phyloP scores from a whole-genome alignment of 2,888 invertebrate species.

The Dicycla oo region DNA sequence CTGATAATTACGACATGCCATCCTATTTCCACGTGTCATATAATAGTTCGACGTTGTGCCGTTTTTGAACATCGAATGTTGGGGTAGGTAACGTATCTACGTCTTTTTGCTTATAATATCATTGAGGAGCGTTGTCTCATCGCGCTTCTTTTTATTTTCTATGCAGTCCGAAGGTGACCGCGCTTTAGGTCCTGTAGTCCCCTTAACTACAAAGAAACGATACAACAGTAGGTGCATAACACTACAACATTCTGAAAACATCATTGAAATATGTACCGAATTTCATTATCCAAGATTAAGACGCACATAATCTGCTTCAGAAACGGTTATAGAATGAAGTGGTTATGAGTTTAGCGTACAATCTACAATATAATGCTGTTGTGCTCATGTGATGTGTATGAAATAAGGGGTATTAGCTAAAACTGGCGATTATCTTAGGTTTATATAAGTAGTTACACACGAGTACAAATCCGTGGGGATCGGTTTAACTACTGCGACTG shows the following conservation, averaged over 20 bases:
- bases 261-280: slow-evolving; percentile 10
- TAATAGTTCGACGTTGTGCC: no score
- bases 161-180: no score
- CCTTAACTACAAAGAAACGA: slow-evolving; percentile 34
- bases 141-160: no score
- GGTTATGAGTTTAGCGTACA: slow-evolving; percentile 31
- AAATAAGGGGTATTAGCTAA: slow-evolving; percentile 48
- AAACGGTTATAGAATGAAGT: slow-evolving; percentile 38
- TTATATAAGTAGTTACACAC: slow-evolving; percentile 45
- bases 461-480: slow-evolving; percentile 26
- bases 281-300: slow-evolving; percentile 21
- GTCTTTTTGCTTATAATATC: no score
- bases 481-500: slow-evolving; percentile 38
- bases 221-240: not conserved
- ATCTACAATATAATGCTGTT: slow-evolving; percentile 34
- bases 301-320: slow-evolving; percentile 35
- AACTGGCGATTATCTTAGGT: slow-evolving; percentile 52
- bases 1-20: no score
- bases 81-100: no score
- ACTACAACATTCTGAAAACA: slow-evolving; percentile 2
- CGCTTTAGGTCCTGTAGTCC: no score
- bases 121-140: no score
- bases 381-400: slow-evolving; percentile 31
- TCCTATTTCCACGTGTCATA: no score
- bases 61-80: no score